phyloP scores from a whole-genome alignment of 1,140 invertebrate species.

The Tetranychus cinnabarinus region DNA sequence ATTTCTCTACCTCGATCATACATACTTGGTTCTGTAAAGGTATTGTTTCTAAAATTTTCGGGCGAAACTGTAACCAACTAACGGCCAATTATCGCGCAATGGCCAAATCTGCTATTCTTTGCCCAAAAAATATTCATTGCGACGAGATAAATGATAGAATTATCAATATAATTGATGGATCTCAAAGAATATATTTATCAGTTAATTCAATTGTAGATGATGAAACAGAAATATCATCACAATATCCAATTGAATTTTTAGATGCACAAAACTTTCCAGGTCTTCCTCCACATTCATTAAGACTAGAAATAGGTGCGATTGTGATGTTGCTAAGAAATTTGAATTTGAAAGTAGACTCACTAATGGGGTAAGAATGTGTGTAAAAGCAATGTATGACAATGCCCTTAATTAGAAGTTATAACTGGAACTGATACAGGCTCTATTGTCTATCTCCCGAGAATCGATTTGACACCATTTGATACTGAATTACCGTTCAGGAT shows the following conservation, averaged over 20 bases:
- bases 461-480: background rate
- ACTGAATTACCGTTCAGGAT: background rate
- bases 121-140: background rate
- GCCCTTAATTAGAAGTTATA: conserved; percentile 14
- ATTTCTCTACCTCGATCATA: background rate
- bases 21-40: background rate
- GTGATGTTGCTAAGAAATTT: conserved; percentile 22
- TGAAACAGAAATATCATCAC: background rate
- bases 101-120: background rate
- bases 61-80: background rate
- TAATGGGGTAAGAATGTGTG: background rate
- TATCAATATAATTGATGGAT: background rate
- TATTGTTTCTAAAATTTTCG: background rate
- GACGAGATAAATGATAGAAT: background rate
- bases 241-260: background rate
- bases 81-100: background rate
- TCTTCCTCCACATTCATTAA: conserved; percentile 20
- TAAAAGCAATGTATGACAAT: conserved; percentile 23
- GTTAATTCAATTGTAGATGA: background rate
- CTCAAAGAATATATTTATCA: background rate
- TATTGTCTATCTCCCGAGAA: background rate
- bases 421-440: background rate
- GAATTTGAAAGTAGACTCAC: conserved; percentile 15
- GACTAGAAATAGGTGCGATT: conserved; percentile 18
- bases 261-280: conserved; percentile 18